Evolutionary conservation across 2,888 invertebrate species (phyloP), one percentile per base, ranked within the genome.

Genomic region (Agonum fuliginosum): DNA sequence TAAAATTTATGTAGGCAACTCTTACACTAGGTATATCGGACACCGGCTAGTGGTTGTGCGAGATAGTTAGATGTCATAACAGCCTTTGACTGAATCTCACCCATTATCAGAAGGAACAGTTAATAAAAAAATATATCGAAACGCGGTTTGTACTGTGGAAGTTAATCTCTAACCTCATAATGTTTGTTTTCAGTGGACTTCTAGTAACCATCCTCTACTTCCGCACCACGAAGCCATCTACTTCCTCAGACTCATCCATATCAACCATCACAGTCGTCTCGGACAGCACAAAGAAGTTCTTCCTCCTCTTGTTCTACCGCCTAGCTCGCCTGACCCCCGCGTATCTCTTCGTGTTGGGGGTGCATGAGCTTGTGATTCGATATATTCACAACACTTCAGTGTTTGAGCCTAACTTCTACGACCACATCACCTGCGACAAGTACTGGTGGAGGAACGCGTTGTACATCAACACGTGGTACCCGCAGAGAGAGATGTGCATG

Each of bases 361-460:
- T 94, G 54, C 93, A 93, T 80, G 93, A 94, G 83, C 87, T 95
- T 34, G 89, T 93, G 0, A 87, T 93, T 81, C 89, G 93, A 76
- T 94, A 93, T 88, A 89, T 92, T 3, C 91, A 93, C 82, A 92
- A 92, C 82, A 89, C 91, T 80, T 92, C 93, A 0, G 92, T 95
- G 1, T 94, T 94, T 83, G 92, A 94, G 80, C 91, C 94, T 0
- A 91, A 92, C 0, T 90, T 93, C 17, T 89, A 90, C 75, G 93
- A 93, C 84, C 91, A 93, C 81, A 86, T 91, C 65, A 94, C 91
- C n/a, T 95, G 95, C 84, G 91, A 91, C 70, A 89, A 90, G 80
- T 94, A 89, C 85, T 95, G 95, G 95, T 95, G 95, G 95, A 89
- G 95, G 78, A 95, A 95, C 83, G 89, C 93, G n/a, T 87, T 95